Conservation (phyloP, 2,888 invertebrate genomes). For the Melipona beecheii region DNA sequence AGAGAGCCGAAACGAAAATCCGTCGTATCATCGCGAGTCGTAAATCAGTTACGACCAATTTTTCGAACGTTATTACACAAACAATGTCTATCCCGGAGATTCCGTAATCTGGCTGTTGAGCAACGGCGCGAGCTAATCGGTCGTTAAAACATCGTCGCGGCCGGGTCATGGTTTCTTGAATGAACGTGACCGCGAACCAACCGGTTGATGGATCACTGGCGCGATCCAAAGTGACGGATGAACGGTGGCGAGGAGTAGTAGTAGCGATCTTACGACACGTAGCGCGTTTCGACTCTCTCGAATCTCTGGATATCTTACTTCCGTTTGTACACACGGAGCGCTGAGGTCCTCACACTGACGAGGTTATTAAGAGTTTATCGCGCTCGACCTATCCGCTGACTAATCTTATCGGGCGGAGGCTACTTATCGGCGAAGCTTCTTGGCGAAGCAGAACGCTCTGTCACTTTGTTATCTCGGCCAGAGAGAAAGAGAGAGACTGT, state of each 20-base stretch:
- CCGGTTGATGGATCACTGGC: slow-evolving; percentile 37
- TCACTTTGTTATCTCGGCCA: slow-evolving; percentile 48
- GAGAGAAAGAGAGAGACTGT: slow-evolving; percentile 2
- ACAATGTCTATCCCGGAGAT: background rate
- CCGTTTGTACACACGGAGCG: slow-evolving; percentile 8
- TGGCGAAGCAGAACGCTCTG: slow-evolving; percentile 35
- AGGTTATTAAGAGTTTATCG: slow-evolving; percentile 64
- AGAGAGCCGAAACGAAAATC: background rate
- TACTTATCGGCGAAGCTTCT: slow-evolving; percentile 57
- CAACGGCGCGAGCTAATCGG: slow-evolving; percentile 16
- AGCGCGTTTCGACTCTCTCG: slow-evolving; percentile 29
- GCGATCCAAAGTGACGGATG: slow-evolving; percentile 37
- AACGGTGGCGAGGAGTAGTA: background rate
- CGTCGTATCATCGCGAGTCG: background rate
- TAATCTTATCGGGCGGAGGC: slow-evolving; percentile 67
- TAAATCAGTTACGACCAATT: background rate
- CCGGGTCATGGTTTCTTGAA: slow-evolving; percentile 49
- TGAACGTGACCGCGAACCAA: slow-evolving; percentile 30
- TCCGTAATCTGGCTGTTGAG: background rate
- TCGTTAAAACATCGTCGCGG: slow-evolving; percentile 14
- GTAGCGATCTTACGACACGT: background rate
- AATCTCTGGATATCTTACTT: slow-evolving; percentile 9
- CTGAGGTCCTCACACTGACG: background rate
- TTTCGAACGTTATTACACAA: background rate
- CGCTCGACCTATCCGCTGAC: slow-evolving; percentile 55